Evolutionary conservation across 2,113 vertebrate species (phyloP).

Genomic region (Urocynchramus pylzowi): DNA sequence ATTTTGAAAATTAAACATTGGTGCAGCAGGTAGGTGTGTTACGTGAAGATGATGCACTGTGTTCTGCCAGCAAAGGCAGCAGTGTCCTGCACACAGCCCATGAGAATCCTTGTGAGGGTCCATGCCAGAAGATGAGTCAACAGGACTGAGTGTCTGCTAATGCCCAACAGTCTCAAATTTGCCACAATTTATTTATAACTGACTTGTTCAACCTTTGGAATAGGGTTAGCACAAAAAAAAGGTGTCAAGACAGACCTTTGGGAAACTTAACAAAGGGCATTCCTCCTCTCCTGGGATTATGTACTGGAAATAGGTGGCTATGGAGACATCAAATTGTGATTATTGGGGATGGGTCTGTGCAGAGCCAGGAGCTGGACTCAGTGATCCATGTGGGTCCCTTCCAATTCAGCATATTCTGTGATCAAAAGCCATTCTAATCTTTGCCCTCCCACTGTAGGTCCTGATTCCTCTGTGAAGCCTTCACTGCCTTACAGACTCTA

Average conservation of each 20-base stretch:
- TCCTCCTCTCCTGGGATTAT: neutral
- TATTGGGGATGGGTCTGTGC: neutral
- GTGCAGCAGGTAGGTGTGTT: neutral
- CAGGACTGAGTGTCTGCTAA: neutral
- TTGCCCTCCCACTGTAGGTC: neutral
- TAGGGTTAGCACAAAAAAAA: neutral
- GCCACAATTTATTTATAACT: neutral
- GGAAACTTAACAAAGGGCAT: neutral
- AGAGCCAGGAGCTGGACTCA: neutral
- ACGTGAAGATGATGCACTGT: neutral
- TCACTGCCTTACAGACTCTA: neutral
- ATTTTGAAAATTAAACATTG: neutral
- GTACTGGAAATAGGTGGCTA: neutral
- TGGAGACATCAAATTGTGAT: no score
- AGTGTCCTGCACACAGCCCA: rapidly evolving
- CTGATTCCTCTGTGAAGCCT: neutral
- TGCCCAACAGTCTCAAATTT: neutral
- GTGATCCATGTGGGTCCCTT: neutral
- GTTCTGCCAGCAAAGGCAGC: neutral
- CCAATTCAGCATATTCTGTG: neutral
- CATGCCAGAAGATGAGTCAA: neutral
- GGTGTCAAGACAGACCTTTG: neutral
- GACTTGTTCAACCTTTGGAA: neutral
- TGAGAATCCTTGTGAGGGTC: neutral
- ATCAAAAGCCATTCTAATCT: neutral